Evolutionary conservation across 2,888 invertebrate genomes (phyloP).

Genomic region (Sphecodes monilicornis): DNA sequence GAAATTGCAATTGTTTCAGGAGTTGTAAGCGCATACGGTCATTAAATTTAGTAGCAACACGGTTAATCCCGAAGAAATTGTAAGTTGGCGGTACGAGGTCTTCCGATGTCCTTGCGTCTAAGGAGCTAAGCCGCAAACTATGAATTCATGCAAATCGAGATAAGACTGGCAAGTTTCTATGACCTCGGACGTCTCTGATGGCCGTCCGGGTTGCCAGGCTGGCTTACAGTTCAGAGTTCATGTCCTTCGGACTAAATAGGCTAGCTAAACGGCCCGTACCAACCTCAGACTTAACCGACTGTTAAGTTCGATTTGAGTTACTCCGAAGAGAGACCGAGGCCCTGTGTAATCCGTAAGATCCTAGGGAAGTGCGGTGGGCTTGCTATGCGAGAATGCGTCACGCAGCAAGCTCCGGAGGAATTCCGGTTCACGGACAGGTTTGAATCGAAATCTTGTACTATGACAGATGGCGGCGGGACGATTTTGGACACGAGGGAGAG

Average conservation of each 20-base stretch:
- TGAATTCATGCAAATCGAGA: constrained; percentile 84
- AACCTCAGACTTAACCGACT: constrained; percentile 77
- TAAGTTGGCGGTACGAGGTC: constrained; percentile 51
- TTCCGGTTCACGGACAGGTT: constrained; percentile 24
- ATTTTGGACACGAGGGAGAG: constrained; percentile 14
- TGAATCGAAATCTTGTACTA: constrained; percentile 55
- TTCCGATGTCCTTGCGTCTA: constrained; percentile 75
- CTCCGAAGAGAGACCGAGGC: constrained; percentile 65
- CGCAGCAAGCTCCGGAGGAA: constrained; percentile 50
- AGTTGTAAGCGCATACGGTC: background rate
- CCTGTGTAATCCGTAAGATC: constrained; percentile 63
- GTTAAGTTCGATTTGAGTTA: constrained; percentile 80
- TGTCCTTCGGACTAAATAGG: constrained; percentile 64
- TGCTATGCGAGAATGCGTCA: constrained; percentile 37
- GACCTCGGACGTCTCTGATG: constrained; percentile 62
- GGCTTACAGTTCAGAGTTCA: constrained; percentile 71
- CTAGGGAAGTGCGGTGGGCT: constrained; percentile 47
- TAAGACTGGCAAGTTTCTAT: constrained; percentile 81
- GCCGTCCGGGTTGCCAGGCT: constrained; percentile 61
- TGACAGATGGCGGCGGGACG: constrained; percentile 38
- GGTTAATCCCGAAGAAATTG: constrained; percentile 35
- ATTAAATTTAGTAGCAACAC: constrained; percentile 7
- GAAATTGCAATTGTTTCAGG: background rate
- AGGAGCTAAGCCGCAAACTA: constrained; percentile 80
- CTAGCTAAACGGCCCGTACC: constrained; percentile 68